These are phyloP conservation scores for Dromococcyx pavoninus DNA, from an alignment of 2,797 vertebrate genomes.

Conservation along the genomic window DNA sequence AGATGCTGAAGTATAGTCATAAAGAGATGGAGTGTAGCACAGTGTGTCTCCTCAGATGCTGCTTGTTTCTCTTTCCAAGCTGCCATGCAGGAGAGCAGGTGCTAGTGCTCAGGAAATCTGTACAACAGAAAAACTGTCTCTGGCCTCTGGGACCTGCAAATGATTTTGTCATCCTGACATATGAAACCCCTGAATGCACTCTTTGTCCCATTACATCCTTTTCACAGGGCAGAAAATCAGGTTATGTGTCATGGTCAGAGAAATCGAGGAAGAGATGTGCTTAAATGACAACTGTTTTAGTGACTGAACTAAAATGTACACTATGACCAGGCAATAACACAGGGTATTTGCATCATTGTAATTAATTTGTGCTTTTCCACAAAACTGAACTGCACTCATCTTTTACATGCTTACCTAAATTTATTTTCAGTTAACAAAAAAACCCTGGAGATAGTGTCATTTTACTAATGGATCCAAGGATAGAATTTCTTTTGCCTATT, in stretches of 20 bases:
- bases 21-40: not conserved
- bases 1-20: not conserved
- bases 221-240: slow-evolving; percentile 60
- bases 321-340: not conserved
- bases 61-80: slow-evolving; percentile 36
- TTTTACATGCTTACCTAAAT: not conserved
- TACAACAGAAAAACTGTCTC: slow-evolving; percentile 7
- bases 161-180: slow-evolving; percentile 61
- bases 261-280: not conserved
- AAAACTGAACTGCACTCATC: not conserved
- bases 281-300: slow-evolving; percentile 19
- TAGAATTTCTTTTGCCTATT: not conserved
- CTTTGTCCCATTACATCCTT: slow-evolving; percentile 45
- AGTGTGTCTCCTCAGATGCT: not conserved
- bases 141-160: not conserved
- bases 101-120: slow-evolving; percentile 1
- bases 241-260: not conserved
- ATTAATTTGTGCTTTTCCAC: not conserved
- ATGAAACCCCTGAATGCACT: slow-evolving; percentile 31
- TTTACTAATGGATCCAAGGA: not conserved
- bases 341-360: not conserved
- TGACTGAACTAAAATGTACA: not conserved
- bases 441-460: not conserved
- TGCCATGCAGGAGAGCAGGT: slow-evolving; percentile 19
- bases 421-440: slow-evolving; percentile 12